Evolutionary conservation across 2,113 vertebrate species (phyloP), one percentile per base, ranked within the genome.

Genomic region (Lagenorhynchus albirostris): DNA sequence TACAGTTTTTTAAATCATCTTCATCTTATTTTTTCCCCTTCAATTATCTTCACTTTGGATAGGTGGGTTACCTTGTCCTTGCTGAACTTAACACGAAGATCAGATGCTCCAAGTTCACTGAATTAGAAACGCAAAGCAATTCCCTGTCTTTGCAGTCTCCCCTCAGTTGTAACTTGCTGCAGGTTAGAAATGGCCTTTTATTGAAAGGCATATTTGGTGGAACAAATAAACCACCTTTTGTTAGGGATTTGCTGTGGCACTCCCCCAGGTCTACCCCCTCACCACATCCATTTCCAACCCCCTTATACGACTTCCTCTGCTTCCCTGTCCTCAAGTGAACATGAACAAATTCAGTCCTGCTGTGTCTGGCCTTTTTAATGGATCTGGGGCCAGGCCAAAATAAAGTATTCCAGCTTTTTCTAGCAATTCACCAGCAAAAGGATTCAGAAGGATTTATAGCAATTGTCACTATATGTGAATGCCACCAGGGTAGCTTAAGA

Each of bases 171-270:
- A 92, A 81, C 38, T 95, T 97, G 80, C 70, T 88, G 60, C 47
- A 80, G 62, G 76, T 93, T 93, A 96, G 50, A 95, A 95, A 97
- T 26, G 70, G 50, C 67, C 91, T 92, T 89, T 97, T 83, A 67
- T 68, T 89, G 62, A 97, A 96, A 96, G 74, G 47, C 41, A 6
- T 80, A 58, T 76, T 96, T 91, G 47, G 73, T 88, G 89, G 47
- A 80, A 38, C 63, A 91, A 63, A 94, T 81, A 74, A 84, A 84
- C 47, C 76, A 62, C 77, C 80, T 96, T 92, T 97, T 41, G 31
- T 76, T 84, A 23, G 23, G 8, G 15, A 60, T 92, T 73, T 92
- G 63, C 38, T 70, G 26, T 47, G 60, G 18, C 41, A 26, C 58
- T 90, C 65, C 31, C 44, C 31, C 3, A 8, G 7, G 33, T n/a